Evolutionary conservation across 2,113 vertebrate species (phyloP).

Genomic region (Otus sunia): DNA sequence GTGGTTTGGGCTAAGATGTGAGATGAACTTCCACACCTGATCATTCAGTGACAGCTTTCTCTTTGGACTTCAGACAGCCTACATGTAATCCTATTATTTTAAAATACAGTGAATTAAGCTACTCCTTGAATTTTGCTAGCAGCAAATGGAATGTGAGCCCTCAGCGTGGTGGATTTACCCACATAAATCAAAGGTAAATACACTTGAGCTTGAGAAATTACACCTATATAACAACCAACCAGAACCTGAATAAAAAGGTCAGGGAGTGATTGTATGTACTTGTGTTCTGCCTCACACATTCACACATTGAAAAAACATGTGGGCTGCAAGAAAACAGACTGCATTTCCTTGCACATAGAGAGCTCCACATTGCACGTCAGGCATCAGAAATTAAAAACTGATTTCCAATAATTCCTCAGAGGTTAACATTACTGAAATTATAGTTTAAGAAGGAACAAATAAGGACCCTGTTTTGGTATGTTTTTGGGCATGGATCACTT

Average conservation of each 20-base stretch:
- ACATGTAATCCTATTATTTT: background rate
- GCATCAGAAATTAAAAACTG: conserved; percentile 20
- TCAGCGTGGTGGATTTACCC: background rate
- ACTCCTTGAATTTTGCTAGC: background rate
- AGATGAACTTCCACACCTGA: background rate
- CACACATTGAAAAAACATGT: background rate
- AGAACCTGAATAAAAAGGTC: background rate
- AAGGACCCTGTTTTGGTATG: conserved; percentile 27
- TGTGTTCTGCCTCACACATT: background rate
- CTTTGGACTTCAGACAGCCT: background rate
- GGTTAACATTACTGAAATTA: conserved; percentile 13
- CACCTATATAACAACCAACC: background rate
- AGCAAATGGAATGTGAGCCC: background rate
- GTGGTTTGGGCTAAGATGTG: background rate
- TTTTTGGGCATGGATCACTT: conserved; percentile 13
- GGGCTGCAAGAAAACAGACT: background rate
- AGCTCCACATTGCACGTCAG: background rate
- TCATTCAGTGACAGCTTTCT: background rate
- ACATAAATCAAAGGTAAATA: background rate
- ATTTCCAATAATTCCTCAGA: conserved; percentile 42
- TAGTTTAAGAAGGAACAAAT: background rate
- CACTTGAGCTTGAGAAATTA: background rate
- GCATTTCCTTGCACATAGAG: background rate
- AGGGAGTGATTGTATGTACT: background rate
- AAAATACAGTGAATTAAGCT: background rate